phyloP scores from a whole-genome alignment of 2,113 vertebrate genomes.

The Eurystomus gularis region DNA sequence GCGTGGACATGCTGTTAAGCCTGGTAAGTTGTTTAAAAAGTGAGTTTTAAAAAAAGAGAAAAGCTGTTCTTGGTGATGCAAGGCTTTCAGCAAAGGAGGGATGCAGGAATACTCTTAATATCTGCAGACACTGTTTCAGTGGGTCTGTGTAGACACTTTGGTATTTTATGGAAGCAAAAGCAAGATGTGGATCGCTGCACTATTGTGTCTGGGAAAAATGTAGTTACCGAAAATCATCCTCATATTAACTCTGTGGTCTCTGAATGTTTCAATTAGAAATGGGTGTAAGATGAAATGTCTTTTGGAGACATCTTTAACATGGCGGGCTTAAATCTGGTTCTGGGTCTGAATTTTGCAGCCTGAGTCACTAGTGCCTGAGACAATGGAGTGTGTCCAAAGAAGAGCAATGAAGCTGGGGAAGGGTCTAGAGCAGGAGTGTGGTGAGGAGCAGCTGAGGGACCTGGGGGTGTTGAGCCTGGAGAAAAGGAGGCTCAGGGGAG shows the following conservation, averaged over 20 bases:
- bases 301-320: background rate
- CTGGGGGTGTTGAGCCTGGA: too few species aligned
- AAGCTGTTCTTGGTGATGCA: background rate
- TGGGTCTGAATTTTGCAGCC: background rate
- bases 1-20: conserved; percentile 77
- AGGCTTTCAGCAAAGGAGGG: background rate
- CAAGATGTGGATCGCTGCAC: background rate
- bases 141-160: background rate
- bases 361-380: background rate
- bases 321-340: background rate
- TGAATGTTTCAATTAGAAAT: background rate
- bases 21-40: conserved; percentile 70
- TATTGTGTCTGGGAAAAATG: background rate
- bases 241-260: background rate
- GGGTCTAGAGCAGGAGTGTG: too few species aligned
- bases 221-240: background rate
- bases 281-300: background rate
- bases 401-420: too few species aligned
- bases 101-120: background rate
- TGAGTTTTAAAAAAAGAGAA: background rate
- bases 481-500: too few species aligned
- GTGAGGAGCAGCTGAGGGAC: too few species aligned
- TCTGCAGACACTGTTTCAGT: background rate
- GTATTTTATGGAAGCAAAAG: background rate
- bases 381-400: too few species aligned